A percentile compares a stretch with the other conserved stretches of the same genome.
Conservation (phyloP, 1,140 invertebrate genomes). For the Yoshiicerus persimilis region DNA sequence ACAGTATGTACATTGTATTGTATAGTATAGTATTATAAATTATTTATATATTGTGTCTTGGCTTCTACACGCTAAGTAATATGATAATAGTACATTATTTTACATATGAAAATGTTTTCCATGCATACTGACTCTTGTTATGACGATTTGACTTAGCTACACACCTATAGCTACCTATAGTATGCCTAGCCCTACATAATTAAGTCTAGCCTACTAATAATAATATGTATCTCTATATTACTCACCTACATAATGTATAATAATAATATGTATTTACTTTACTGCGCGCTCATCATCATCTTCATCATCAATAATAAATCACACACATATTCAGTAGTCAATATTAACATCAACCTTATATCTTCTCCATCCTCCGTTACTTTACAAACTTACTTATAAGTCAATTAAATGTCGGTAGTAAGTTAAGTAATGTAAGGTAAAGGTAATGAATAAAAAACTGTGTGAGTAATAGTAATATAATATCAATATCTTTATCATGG, state of each 20-base stretch:
- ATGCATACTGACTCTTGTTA: not conserved
- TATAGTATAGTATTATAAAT: not conserved
- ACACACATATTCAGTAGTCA: not conserved
- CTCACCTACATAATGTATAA: not conserved
- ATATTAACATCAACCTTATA: not conserved
- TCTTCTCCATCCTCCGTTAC: not conserved
- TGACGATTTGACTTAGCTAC: not conserved
- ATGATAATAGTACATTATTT: not conserved
- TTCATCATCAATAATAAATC: slow-evolving; percentile 11
- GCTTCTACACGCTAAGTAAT: not conserved
- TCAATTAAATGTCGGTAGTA: slow-evolving; percentile 16
- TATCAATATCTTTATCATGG: slow-evolving; percentile 20
- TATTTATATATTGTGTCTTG: slow-evolving; percentile 15
- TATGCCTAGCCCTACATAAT: no score
- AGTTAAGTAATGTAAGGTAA: not conserved
- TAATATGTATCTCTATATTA: not conserved
- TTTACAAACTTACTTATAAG: not conserved
- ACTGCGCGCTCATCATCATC: not conserved
- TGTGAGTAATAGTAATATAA: slow-evolving; percentile 9
- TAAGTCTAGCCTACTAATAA: not conserved
- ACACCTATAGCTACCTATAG: not conserved
- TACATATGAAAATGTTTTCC: slow-evolving; percentile 4
- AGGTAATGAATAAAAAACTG: slow-evolving; percentile 1
- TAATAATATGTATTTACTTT: not conserved
- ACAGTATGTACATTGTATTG: not conserved